phyloP scores from a whole-genome alignment of 2,888 invertebrate genomes.

The Odontocolon sp. region DNA sequence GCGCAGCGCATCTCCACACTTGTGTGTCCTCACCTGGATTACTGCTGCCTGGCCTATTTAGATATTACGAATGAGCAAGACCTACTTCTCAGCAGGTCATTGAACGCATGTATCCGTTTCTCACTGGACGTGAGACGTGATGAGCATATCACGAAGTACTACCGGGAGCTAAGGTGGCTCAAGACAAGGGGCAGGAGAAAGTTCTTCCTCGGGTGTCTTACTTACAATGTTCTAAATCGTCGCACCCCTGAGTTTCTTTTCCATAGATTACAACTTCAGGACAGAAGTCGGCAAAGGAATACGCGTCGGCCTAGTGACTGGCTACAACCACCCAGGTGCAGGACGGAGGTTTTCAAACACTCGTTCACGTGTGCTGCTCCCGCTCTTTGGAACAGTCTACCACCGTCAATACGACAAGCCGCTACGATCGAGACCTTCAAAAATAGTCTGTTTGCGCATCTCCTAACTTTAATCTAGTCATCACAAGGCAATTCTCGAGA shows the following conservation, averaged over 20 bases:
- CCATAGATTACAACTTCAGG: not conserved
- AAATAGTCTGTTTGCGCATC: not conserved
- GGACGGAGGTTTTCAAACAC: not conserved
- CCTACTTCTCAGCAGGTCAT: slow-evolving; percentile 1
- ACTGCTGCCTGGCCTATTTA: slow-evolving; percentile 20
- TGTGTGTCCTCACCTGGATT: slow-evolving; percentile 9
- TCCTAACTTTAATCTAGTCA: not conserved
- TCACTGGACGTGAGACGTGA: slow-evolving; percentile 5
- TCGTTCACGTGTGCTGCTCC: not conserved
- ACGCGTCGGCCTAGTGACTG: not conserved
- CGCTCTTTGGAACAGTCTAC: not conserved
- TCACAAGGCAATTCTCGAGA: not conserved
- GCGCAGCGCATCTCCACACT: not conserved
- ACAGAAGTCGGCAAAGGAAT: not conserved
- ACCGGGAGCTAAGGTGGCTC: slow-evolving; percentile 8
- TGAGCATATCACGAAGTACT: not conserved
- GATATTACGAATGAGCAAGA: slow-evolving; percentile 10
- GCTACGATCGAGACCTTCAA: not conserved
- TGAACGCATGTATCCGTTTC: slow-evolving; percentile 16
- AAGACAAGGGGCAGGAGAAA: not conserved
- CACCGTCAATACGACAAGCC: not conserved
- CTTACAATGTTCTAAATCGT: not conserved
- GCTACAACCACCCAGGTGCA: not conserved
- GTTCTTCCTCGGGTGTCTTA: slow-evolving; percentile 8
- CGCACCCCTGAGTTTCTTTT: not conserved